phyloP scores from a whole-genome alignment of 2,113 vertebrate species.

The Tiliqua scincoides region DNA sequence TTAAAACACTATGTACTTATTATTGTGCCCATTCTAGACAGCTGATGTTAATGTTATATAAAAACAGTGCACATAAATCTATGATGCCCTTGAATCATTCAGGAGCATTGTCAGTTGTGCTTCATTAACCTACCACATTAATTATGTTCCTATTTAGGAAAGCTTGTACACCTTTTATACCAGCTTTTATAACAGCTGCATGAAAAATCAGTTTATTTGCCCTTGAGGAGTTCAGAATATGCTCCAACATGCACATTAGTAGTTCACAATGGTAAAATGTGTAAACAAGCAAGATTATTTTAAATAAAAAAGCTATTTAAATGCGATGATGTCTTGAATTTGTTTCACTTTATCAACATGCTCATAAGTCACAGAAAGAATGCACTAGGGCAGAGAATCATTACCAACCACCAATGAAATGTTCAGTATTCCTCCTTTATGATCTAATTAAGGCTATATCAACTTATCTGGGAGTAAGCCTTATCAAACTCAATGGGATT shows the following conservation, averaged over 20 bases:
- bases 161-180: conserved; percentile 16
- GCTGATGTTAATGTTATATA: conserved; percentile 16
- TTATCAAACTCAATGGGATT: no score
- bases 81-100: conserved; percentile 37
- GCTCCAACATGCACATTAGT: neutral
- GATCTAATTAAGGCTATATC: neutral
- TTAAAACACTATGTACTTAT: conserved; percentile 9
- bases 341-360: neutral
- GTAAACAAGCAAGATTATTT: neutral
- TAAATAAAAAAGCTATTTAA: conserved; percentile 15
- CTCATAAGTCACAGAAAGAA: neutral
- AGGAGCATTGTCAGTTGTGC: conserved; percentile 23
- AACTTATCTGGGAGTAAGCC: no score
- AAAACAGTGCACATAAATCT: conserved; percentile 36
- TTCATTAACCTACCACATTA: conserved; percentile 40
- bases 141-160: conserved; percentile 33
- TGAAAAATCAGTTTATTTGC: conserved; percentile 16
- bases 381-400: neutral
- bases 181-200: conserved; percentile 37
- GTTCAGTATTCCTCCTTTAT: neutral
- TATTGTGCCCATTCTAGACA: conserved; percentile 14
- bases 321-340: neutral
- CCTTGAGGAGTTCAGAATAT: conserved; percentile 25
- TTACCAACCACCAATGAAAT: neutral
- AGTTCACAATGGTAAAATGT: conserved; percentile 1